phyloP scores from a whole-genome alignment of 2,113 vertebrate genomes.

The Forbesichthys papilliferus region DNA sequence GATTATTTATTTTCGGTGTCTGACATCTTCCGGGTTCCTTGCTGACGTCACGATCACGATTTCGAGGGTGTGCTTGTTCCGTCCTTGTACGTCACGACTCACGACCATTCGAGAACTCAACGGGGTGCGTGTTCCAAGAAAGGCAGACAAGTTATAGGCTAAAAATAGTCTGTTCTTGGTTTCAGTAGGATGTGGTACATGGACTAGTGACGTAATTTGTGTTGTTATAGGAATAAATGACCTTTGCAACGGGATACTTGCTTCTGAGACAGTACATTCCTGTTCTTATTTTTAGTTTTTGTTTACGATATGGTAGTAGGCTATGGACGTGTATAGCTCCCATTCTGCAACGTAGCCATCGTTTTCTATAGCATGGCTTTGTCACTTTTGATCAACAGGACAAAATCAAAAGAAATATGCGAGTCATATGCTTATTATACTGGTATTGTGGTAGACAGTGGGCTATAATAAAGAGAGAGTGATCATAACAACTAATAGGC shows the following conservation, averaged over 20 bases:
- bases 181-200: slow-evolving; percentile 61
- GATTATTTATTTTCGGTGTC: slow-evolving; percentile 14
- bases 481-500: neutral
- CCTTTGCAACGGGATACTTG: slow-evolving; percentile 58
- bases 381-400: no score
- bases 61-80: slow-evolving; percentile 52
- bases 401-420: neutral
- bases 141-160: slow-evolving; percentile 66
- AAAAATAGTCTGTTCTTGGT: slow-evolving; percentile 73
- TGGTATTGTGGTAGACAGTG: neutral
- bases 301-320: neutral
- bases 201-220: slow-evolving; percentile 74
- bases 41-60: slow-evolving; percentile 62
- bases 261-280: slow-evolving; percentile 4
- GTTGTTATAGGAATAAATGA: slow-evolving; percentile 66
- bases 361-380: neutral
- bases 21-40: slow-evolving; percentile 38
- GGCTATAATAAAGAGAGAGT: slow-evolving; percentile 4
- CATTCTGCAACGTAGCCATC: neutral
- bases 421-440: neutral
- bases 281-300: neutral
- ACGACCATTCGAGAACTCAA: slow-evolving; percentile 53
- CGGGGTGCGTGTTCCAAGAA: slow-evolving; percentile 51
- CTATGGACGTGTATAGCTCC: neutral
- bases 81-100: slow-evolving; percentile 71